These are phyloP conservation scores for Rhinichthys klamathensis DNA, from an alignment of 2,113 vertebrate species.

Conservation along the genomic window DNA sequence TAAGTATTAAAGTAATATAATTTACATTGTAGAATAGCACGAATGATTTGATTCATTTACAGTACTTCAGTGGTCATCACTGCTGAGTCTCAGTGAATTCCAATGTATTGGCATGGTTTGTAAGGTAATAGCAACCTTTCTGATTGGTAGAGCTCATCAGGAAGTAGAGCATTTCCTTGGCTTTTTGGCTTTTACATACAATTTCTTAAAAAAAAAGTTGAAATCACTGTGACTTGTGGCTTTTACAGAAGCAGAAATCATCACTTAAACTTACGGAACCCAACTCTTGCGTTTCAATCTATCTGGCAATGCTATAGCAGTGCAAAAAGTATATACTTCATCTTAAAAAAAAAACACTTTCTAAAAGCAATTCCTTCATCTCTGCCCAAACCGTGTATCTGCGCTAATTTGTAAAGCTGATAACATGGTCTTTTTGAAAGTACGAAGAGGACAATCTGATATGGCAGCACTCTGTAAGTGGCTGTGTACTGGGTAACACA, in stretches of 20 bases:
- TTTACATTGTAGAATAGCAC: background rate
- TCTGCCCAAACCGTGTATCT: constrained; percentile 1
- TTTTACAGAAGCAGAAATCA: background rate
- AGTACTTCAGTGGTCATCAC: background rate
- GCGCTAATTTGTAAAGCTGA: constrained; percentile 24
- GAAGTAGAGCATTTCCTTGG: background rate
- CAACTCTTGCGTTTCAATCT: background rate
- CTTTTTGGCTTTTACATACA: background rate
- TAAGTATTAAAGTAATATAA: background rate
- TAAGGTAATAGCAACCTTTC: background rate
- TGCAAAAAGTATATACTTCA: background rate
- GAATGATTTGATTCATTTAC: background rate
- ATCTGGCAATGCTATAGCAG: background rate
- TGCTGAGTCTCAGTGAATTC: background rate
- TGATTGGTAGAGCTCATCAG: background rate
- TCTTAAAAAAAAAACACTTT: background rate
- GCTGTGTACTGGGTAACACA: constrained; percentile 42
- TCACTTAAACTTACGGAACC: background rate
- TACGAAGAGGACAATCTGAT: constrained; percentile 41
- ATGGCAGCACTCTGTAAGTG: constrained; percentile 30
- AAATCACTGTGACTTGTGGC: background rate
- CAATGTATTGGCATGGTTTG: background rate
- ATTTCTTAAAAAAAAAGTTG: too few species aligned
- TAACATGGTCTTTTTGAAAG: constrained; percentile 15
- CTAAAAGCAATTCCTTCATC: constrained; percentile 20